Evolutionary conservation across 2,888 invertebrate species (phyloP).

Genomic region (Chromoteleia sp.): DNA sequence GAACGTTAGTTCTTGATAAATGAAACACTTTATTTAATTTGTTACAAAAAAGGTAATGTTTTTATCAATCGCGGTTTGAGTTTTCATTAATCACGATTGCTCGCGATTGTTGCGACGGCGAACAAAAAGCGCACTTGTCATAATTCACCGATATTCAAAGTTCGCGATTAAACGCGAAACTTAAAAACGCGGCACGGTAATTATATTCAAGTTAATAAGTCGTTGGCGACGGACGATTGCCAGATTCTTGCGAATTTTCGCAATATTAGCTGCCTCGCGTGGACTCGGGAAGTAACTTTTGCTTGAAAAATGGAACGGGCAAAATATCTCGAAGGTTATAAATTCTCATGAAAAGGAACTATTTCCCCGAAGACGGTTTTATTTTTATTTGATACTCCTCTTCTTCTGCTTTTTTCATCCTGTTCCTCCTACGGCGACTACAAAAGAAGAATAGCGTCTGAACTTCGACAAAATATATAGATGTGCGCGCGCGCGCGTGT

Average conservation of each 20-base stretch:
- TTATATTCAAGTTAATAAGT: conserved; percentile 50
- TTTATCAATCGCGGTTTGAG: neutral
- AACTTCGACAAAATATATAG: conserved; percentile 26
- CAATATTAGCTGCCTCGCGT: conserved; percentile 50
- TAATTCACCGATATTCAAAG: neutral
- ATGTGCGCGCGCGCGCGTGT: neutral
- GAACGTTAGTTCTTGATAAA: conserved; percentile 20
- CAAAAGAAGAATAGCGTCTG: conserved; percentile 31
- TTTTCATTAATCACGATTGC: conserved; percentile 28
- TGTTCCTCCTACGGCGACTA: conserved; percentile 20
- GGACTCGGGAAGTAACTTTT: conserved; percentile 53
- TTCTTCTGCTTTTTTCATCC: conserved; percentile 21
- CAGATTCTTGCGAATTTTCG: conserved; percentile 46
- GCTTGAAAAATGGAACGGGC: conserved; percentile 54
- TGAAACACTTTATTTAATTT: conserved; percentile 41
- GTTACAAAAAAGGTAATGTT: neutral
- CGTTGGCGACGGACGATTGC: conserved; percentile 33
- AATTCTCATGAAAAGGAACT: conserved; percentile 62
- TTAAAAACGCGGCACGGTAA: conserved; percentile 15
- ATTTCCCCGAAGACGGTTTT: conserved; percentile 57
- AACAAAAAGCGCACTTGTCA: neutral
- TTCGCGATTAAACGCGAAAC: conserved; percentile 1
- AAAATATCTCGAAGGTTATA: conserved; percentile 63
- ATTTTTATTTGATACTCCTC: conserved; percentile 60
- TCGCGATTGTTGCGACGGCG: neutral